A percentile compares a stretch with the other conserved stretches of the same genome.
Conservation (phyloP, 2,888 invertebrate genomes). For the Schizaphis graminum region DNA sequence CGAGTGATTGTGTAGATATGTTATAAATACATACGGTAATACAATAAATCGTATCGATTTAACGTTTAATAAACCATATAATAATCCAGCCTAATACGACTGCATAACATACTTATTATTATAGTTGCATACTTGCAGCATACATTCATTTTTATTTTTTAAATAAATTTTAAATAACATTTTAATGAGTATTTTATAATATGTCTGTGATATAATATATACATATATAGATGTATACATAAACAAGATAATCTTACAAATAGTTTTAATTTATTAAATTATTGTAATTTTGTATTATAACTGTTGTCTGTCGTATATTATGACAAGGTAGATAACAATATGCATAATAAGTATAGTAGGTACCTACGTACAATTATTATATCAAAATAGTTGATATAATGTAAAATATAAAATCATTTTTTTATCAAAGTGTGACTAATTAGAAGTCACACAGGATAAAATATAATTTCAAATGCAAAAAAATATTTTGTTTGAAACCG, state of each 20-base stretch:
- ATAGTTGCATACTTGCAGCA: too few species aligned
- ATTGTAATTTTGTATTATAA: not conserved
- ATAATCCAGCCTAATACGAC: not conserved
- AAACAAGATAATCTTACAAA: not conserved
- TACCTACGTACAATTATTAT: not conserved
- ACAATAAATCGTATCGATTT: not conserved
- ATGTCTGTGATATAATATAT: not conserved
- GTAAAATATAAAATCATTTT: not conserved
- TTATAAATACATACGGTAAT: too few species aligned
- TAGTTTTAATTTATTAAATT: not conserved
- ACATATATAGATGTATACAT: too few species aligned
- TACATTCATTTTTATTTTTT: too few species aligned
- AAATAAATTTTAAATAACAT: not conserved
- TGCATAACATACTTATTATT: not conserved
- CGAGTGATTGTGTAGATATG: not conserved
- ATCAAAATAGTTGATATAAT: not conserved
- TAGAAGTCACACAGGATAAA: not conserved
- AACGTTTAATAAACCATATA: not conserved
- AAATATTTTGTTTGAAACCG: not conserved
- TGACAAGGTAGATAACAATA: not conserved
- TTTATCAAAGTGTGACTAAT: not conserved
- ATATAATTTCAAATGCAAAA: not conserved
- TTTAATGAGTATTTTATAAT: not conserved
- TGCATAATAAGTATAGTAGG: not conserved
- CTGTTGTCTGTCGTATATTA: not conserved